Conservation (phyloP, 2,888 invertebrate species). For the Tenodera sinensis region DNA sequence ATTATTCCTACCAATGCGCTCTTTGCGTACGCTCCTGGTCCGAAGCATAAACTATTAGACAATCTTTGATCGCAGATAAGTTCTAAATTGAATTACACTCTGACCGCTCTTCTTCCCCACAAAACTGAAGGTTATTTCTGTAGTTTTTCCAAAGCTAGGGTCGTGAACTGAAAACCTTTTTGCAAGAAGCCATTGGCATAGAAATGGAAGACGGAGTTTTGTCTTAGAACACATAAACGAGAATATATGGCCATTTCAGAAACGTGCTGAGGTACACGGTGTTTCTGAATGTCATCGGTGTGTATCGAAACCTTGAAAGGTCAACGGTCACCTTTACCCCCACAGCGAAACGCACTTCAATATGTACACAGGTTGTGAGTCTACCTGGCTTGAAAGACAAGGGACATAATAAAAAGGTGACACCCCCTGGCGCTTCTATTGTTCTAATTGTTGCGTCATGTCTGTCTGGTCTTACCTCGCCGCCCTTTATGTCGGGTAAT, state of each 20-base stretch:
- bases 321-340: not conserved
- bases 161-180: too few relatives aligned
- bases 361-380: not conserved
- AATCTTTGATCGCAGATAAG: too few relatives aligned
- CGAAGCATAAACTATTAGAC: too few relatives aligned
- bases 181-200: not conserved
- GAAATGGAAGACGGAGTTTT: not conserved
- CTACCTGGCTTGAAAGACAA: not conserved
- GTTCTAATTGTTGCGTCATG: not conserved
- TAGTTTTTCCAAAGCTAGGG: too few relatives aligned
- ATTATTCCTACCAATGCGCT: too few relatives aligned
- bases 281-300: not conserved
- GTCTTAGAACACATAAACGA: not conserved
- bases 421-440: not conserved
- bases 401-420: not conserved
- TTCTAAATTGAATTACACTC: too few relatives aligned
- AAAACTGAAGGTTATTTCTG: too few relatives aligned
- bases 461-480: not conserved
- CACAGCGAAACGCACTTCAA: not conserved
- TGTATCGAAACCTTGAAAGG: not conserved
- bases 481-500: not conserved
- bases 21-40: too few relatives aligned
- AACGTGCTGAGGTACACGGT: not conserved
- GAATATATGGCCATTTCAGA: not conserved
- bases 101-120: too few relatives aligned